Percentiles rank a stretch among this genome's conserved stretches.
phyloP scores from a whole-genome alignment of 2,797 vertebrate species.

The Tadarida brasiliensis region DNA sequence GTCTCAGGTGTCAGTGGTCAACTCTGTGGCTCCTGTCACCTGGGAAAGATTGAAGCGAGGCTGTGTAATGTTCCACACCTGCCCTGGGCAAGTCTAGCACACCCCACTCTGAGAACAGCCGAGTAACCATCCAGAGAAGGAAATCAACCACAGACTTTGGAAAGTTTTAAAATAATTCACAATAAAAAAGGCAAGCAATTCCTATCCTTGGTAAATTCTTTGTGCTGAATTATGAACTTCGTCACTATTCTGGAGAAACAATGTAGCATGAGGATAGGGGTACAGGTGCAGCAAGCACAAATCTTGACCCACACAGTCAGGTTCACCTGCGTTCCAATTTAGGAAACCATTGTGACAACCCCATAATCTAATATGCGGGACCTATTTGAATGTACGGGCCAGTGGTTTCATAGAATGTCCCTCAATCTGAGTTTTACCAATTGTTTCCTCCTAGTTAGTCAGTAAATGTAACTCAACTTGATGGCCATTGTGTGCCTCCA shows the following conservation, averaged over 20 bases:
- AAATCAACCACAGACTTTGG: background rate
- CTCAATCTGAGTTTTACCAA: background rate
- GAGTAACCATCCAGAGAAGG: background rate
- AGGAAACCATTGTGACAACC: background rate
- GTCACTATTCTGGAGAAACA: background rate
- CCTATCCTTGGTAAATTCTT: background rate
- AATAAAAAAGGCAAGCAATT: conserved; percentile 14
- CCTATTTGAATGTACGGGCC: background rate
- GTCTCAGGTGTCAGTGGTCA: background rate
- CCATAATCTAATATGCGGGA: background rate
- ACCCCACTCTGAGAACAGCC: background rate
- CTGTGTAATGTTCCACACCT: background rate
- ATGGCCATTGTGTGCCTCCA: background rate
- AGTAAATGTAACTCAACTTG: background rate
- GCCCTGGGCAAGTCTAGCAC: background rate
- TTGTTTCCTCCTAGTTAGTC: background rate
- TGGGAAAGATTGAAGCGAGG: background rate
- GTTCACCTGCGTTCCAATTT: background rate
- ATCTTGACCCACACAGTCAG: background rate
- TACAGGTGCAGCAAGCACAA: background rate
- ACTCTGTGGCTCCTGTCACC: background rate
- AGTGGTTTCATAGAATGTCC: background rate
- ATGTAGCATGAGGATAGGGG: background rate
- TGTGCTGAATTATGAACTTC: background rate
- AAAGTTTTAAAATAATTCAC: background rate